These are phyloP conservation scores for Drosophila paracracens DNA, from an alignment of 2,888 invertebrate species.

Conservation along the genomic window DNA sequence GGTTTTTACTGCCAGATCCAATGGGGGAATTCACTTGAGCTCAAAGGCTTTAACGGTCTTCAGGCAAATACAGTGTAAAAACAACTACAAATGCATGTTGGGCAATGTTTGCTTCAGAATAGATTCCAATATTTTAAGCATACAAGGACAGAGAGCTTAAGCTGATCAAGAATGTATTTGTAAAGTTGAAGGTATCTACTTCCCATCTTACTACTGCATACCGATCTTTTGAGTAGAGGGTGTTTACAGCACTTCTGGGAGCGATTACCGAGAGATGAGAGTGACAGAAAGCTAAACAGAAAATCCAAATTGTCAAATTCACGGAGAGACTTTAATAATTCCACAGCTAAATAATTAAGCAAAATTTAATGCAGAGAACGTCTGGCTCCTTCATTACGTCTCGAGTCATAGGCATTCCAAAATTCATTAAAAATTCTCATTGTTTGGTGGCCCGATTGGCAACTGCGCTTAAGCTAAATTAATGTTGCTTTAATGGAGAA, in stretches of 20 bases:
- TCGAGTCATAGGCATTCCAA: constrained; percentile 29
- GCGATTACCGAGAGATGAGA: not conserved
- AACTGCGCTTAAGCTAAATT: constrained; percentile 57
- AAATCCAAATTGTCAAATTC: not conserved
- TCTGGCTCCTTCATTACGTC: constrained; percentile 19
- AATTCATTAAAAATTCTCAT: constrained; percentile 66
- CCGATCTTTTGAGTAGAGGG: not conserved
- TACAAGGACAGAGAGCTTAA: not conserved
- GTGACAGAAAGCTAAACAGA: not conserved
- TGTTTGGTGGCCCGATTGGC: constrained; percentile 42
- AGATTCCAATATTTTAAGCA: not conserved
- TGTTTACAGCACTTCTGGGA: not conserved
- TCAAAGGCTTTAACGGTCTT: not conserved
- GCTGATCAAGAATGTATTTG: not conserved
- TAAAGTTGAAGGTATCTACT: not conserved
- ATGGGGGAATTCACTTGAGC: not conserved
- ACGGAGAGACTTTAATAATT: constrained; percentile 1
- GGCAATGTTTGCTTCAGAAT: not conserved
- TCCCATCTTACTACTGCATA: too few species aligned
- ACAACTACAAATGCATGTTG: not conserved
- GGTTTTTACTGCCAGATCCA: not conserved
- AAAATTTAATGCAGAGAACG: constrained; percentile 14
- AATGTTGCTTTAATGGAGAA: constrained; percentile 66
- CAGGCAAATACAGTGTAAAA: not conserved
- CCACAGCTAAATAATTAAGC: constrained; percentile 24